These are phyloP conservation scores for Gorsachius magnificus DNA, from an alignment of 2,797 vertebrate species.

Conservation along the genomic window DNA sequence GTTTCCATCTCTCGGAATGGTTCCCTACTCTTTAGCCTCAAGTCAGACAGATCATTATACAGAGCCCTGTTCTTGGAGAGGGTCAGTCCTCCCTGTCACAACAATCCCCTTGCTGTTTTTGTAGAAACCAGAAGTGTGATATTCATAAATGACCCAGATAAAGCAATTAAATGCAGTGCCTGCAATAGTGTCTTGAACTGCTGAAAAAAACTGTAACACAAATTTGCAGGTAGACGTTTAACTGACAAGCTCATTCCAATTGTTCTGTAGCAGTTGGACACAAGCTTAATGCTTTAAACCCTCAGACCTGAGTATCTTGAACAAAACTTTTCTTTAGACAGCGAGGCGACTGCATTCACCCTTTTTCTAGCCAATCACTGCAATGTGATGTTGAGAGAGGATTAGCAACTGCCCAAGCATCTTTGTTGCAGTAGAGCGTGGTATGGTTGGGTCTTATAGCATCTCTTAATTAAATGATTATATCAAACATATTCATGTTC, in stretches of 20 bases:
- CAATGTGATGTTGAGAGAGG: neutral
- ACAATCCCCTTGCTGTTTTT: neutral
- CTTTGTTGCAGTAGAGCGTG: neutral
- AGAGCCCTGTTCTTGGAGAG: neutral
- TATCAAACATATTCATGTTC: neutral
- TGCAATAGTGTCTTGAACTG: neutral
- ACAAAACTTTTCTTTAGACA: neutral
- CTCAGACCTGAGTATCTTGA: neutral
- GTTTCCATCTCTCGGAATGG: neutral
- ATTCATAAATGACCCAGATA: accelerated
- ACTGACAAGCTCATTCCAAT: neutral
- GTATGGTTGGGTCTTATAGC: neutral
- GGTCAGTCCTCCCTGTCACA: neutral
- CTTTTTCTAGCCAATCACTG: neutral
- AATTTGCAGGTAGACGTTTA: neutral
- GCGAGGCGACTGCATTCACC: neutral
- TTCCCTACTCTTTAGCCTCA: neutral
- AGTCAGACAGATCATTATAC: neutral
- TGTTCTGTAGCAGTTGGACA: neutral
- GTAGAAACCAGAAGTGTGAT: neutral
- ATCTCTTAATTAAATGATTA: neutral
- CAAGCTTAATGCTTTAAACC: neutral
- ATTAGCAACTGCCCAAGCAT: neutral
- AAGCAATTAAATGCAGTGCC: neutral
- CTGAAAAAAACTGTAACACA: neutral